These are phyloP conservation scores for Brachyopa scutellaris DNA, from an alignment of 2,888 invertebrate genomes.

Conservation along the genomic window DNA sequence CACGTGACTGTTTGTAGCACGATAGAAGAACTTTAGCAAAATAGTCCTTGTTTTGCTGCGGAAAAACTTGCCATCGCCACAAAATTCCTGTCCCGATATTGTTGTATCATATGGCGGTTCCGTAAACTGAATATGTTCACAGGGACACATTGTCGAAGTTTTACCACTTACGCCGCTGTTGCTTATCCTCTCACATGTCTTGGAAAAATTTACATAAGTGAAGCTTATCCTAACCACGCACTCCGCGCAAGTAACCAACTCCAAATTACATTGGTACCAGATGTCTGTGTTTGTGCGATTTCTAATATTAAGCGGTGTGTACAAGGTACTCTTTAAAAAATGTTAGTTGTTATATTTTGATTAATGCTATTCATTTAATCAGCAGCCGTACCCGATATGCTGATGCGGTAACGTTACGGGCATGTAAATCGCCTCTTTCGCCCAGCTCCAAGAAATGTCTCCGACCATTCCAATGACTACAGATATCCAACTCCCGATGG, in stretches of 20 bases:
- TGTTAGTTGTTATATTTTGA: constrained; percentile 9
- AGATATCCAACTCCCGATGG: constrained; percentile 80
- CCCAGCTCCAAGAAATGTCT: constrained; percentile 81
- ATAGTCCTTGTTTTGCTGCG: constrained; percentile 85
- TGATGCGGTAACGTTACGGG: constrained; percentile 80
- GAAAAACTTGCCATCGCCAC: constrained; percentile 83
- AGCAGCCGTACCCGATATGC: constrained; percentile 78
- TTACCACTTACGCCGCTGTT: constrained; percentile 76
- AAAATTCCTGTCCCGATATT: constrained; percentile 84
- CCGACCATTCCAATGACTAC: constrained; percentile 81
- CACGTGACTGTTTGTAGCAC: constrained; percentile 84
- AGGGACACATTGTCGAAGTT: constrained; percentile 81
- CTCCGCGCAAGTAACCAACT: constrained; percentile 87
- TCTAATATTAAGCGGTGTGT: constrained; percentile 74
- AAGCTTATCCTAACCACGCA: constrained; percentile 83
- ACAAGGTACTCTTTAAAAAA: constrained; percentile 75
- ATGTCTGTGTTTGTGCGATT: constrained; percentile 79
- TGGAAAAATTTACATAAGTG: constrained; percentile 80
- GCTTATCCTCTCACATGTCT: constrained; percentile 77
- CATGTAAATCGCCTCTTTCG: constrained; percentile 81
- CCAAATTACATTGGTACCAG: constrained; percentile 84
- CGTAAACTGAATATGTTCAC: constrained; percentile 86
- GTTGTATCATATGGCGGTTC: constrained; percentile 86
- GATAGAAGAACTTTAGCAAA: constrained; percentile 84
- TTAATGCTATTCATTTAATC: neutral